Evolutionary conservation across 2,888 invertebrate genomes (phyloP), one percentile per base, ranked within the genome.

Genomic region (Stenichneumon culpator): DNA sequence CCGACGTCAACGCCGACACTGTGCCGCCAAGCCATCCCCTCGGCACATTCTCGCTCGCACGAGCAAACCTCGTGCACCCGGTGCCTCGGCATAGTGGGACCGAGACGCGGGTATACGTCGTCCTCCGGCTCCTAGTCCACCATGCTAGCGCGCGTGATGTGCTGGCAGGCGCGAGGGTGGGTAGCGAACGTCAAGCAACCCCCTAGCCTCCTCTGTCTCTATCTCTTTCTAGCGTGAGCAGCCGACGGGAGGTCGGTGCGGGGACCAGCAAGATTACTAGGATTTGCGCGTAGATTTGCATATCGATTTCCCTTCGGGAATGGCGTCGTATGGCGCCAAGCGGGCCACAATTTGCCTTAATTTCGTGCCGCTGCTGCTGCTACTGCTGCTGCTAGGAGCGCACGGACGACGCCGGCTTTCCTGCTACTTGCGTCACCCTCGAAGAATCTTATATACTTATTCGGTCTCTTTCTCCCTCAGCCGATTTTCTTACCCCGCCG

Each of bases 221-320:
- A 67, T 67, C 70, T 74, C 81, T 25, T n/a, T 79, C 44, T 50
- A 67, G 79, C 86, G 86, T 84, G 83, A 74, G 86, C 86, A 84
- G 72, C 68, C 79, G 79, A 83, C 78, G 75, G 78, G 72, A 81
- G 80, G 81, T 81, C 79, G 79, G 81, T 75, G 79, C 81, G 65
- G 80, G 81, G 82, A 81, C 60, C 75, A 81, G 83, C 85, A 88
- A 93, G 92, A 93, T 93, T 93, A 93, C 93, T 92, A 91, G 93
- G 92, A 93, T 93, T 93, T 93, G 92, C 92, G 91, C 91, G 90
- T 91, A 91, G 92, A 93, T 93, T 93, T 93, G 90, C 93, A 93
- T 93, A 93, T 93, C 93, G 93, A 93, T 93, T 93, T 92, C 90
- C 89, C 86, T 50, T 25, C 32, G 75, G 75, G 73, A 80, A 79